Percentiles rank a stretch among this genome's conserved stretches.
phyloP scores from a whole-genome alignment of 2,113 vertebrate genomes.

The Microcebus jonahi region DNA sequence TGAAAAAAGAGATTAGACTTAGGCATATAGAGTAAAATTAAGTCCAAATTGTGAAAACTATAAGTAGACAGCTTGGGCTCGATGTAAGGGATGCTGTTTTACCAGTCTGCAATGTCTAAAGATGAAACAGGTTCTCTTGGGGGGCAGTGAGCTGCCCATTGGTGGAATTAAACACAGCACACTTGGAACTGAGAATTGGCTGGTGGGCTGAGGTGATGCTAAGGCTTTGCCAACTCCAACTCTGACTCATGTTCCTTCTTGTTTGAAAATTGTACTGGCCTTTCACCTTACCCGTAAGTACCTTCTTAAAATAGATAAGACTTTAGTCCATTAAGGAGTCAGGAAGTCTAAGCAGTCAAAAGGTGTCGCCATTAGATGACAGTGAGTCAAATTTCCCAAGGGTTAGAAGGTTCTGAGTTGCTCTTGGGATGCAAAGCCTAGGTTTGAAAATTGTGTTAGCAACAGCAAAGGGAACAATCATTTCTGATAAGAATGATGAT shows the following conservation, averaged over 20 bases:
- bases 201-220: not conserved
- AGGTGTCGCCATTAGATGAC: not conserved
- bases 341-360: not conserved
- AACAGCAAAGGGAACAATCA: not conserved
- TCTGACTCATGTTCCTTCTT: not conserved
- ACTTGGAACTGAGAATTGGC: not conserved
- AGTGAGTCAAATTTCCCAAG: not conserved
- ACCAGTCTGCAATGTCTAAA: not conserved
- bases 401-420: not conserved
- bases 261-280: not conserved
- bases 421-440: not conserved
- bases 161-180: not conserved
- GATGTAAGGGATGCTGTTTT: not conserved
- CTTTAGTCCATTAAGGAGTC: not conserved
- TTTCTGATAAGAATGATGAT: not conserved
- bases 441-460: not conserved
- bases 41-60: not conserved
- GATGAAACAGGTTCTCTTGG: not conserved
- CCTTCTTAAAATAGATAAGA: not conserved
- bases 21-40: not conserved
- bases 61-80: not conserved
- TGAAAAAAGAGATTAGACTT: not conserved
- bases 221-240: not conserved
- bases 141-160: no score
- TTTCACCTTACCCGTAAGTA: not conserved